phyloP scores from a whole-genome alignment of 2,113 vertebrate genomes.

The Pyrgilauda ruficollis region DNA sequence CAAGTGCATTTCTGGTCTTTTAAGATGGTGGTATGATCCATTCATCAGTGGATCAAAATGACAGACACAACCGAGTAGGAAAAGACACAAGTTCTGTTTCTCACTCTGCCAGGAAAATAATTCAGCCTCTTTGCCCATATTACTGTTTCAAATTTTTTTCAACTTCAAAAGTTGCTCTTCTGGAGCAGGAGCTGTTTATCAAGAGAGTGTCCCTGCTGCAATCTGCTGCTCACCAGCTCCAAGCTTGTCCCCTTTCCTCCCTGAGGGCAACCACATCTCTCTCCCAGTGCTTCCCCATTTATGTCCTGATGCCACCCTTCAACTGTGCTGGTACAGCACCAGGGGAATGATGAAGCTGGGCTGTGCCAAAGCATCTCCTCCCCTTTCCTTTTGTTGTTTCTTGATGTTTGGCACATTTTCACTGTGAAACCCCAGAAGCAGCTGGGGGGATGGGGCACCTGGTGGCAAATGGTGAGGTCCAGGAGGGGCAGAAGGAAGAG shows the following conservation, averaged over 20 bases:
- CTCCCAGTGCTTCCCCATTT: not conserved
- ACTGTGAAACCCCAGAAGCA: not conserved
- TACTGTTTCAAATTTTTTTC: not conserved
- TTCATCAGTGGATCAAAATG: not conserved
- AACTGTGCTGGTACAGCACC: not conserved
- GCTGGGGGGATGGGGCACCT: not conserved
- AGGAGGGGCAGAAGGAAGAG: not conserved
- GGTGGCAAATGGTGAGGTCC: not conserved
- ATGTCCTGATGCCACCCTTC: not conserved
- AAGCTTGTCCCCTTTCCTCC: rapidly evolving
- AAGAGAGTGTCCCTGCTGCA: not conserved
- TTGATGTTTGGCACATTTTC: not conserved
- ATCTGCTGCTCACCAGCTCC: not conserved
- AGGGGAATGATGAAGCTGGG: not conserved
- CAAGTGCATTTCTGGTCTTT: not conserved
- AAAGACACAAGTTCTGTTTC: not conserved
- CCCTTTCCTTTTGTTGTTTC: not conserved
- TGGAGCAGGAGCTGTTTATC: not conserved
- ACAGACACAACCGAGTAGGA: not conserved
- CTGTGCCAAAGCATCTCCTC: not conserved
- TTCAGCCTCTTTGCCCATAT: not conserved
- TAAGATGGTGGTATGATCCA: not conserved
- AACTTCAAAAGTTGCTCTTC: not conserved
- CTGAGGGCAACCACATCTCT: not conserved
- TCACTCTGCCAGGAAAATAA: not conserved